Evolutionary conservation across 1,140 invertebrate species (phyloP).

Genomic region (Kradibia gibbosae): DNA sequence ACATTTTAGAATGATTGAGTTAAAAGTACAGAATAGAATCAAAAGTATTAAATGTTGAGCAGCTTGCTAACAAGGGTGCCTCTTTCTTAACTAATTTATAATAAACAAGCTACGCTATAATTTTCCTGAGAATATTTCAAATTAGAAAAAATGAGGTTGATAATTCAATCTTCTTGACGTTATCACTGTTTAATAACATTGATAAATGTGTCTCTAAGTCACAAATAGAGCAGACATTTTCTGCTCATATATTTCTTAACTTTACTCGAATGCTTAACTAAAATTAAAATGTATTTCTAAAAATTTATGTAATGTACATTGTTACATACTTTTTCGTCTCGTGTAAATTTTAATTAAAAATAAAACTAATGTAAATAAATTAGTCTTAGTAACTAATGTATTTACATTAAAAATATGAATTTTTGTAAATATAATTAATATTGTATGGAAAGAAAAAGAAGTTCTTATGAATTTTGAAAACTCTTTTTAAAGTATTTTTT

Average conservation of each 20-base stretch:
- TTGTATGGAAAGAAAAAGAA: too few species aligned
- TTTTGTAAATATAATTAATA: background rate
- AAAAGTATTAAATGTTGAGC: slow-evolving; percentile 8
- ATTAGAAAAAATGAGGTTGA: background rate
- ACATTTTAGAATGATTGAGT: too few species aligned
- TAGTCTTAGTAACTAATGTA: background rate
- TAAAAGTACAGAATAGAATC: background rate
- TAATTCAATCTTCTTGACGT: background rate
- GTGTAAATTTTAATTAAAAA: background rate
- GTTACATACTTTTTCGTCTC: too few species aligned
- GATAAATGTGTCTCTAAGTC: too few species aligned
- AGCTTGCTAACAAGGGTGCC: background rate
- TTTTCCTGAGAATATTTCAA: background rate
- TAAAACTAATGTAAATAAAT: background rate
- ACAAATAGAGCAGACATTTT: background rate
- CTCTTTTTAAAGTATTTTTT: too few species aligned
- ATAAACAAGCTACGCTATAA: slow-evolving; percentile 19
- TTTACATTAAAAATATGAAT: background rate
- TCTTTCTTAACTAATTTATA: slow-evolving; percentile 6
- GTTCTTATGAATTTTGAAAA: too few species aligned
- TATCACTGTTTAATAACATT: background rate
- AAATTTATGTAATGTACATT: background rate
- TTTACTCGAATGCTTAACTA: background rate
- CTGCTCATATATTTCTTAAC: background rate
- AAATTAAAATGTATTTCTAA: background rate